Conservation (phyloP, 2,113 vertebrate species). For the Otocyon megalotis region DNA sequence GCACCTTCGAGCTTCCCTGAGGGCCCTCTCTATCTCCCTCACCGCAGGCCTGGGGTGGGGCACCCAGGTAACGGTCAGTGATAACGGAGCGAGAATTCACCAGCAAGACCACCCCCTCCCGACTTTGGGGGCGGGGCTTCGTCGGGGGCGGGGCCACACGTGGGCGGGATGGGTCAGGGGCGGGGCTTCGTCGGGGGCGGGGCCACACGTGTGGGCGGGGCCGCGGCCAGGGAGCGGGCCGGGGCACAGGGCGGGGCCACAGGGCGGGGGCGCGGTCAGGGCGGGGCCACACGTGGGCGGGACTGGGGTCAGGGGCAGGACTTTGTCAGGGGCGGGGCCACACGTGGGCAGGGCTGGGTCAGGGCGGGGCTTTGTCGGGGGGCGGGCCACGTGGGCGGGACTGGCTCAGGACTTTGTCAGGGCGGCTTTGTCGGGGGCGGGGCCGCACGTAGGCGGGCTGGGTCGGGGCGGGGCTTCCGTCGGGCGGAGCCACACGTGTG, state of each 20-base stretch:
- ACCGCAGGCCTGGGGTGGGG: no score
- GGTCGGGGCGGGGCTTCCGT: no score
- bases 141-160: not conserved
- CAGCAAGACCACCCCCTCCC: accelerated
- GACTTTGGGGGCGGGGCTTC: accelerated
- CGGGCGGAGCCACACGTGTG: no score
- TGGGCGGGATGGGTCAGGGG: not conserved
- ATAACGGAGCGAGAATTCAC: not conserved
- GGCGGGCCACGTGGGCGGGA: not conserved
- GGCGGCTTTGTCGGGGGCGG: no score
- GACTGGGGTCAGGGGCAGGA: no score
- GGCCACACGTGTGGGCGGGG: not conserved
- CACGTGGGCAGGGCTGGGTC: accelerated
- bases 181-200: not conserved
- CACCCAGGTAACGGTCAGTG: not conserved
- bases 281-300: no score
- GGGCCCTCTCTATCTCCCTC: not conserved
- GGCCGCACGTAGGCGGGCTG: no score
- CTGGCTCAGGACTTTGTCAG: no score
- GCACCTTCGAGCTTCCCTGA: not conserved
- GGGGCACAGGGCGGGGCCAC: no score
- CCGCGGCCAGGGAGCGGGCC: not conserved
- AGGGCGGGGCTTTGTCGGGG: accelerated
- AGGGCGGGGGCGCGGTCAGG: no score
- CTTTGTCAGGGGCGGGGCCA: no score